These are phyloP conservation scores for Eospalax fontanierii DNA, from an alignment of 2,797 vertebrate genomes.

Conservation along the genomic window DNA sequence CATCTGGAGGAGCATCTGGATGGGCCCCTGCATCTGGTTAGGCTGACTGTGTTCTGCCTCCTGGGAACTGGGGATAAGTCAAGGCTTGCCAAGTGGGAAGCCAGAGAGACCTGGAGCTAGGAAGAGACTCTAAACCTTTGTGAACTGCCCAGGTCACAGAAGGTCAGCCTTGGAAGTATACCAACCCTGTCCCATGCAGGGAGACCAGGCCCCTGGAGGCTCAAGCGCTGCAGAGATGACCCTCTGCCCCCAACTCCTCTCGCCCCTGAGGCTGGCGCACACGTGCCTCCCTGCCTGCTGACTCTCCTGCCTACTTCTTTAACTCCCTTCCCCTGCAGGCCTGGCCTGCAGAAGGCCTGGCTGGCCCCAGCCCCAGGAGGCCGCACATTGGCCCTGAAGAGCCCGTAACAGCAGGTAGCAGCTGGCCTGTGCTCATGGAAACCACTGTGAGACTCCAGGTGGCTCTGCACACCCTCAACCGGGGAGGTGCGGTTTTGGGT, in stretches of 20 bases:
- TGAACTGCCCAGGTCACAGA: background rate
- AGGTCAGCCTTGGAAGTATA: background rate
- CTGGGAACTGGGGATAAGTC: too few relatives aligned
- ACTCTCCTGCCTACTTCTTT: background rate
- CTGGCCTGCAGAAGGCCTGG: background rate
- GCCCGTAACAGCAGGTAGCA: background rate
- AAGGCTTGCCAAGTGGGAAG: background rate
- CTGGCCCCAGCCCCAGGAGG: background rate
- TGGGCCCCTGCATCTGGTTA: too few relatives aligned
- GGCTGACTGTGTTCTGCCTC: too few relatives aligned
- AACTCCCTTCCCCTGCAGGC: background rate
- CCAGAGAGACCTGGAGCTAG: background rate
- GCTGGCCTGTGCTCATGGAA: background rate
- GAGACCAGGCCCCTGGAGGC: background rate
- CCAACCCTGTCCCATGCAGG: background rate
- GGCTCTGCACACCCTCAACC: too few relatives aligned
- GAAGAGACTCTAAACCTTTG: background rate
- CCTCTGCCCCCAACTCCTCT: background rate
- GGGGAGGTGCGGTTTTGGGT: too few relatives aligned
- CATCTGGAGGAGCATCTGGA: too few relatives aligned
- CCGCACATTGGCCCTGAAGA: background rate
- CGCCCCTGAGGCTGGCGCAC: too few relatives aligned
- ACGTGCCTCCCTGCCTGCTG: too few relatives aligned
- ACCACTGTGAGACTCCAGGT: background rate
- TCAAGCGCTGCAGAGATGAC: background rate